Conservation (phyloP, 2,888 invertebrate species). For the Drosophila picticornis region DNA sequence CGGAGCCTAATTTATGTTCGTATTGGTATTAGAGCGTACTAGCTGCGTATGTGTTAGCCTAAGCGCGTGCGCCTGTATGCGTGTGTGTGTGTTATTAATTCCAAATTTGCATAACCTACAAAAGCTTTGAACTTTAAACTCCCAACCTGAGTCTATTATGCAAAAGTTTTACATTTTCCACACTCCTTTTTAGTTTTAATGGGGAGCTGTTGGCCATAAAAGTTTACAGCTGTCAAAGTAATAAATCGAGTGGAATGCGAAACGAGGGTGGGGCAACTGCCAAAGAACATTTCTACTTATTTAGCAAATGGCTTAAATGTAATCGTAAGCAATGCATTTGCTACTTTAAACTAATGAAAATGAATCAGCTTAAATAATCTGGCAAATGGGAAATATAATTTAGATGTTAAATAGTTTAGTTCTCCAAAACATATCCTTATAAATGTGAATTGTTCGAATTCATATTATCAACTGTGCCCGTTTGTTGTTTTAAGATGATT, state of each 20-base stretch:
- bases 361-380: background rate
- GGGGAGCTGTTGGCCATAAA: constrained; percentile 33
- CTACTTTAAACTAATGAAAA: background rate
- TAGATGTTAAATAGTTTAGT: background rate
- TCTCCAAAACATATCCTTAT: background rate
- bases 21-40: constrained; percentile 65
- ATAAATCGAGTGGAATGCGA: constrained; percentile 73
- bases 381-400: background rate
- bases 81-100: constrained; percentile 71
- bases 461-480: background rate
- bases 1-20: constrained; percentile 77
- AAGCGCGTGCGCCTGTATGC: constrained; percentile 7
- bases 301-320: background rate
- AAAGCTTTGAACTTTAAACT: constrained; percentile 79
- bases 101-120: constrained; percentile 79
- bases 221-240: constrained; percentile 66
- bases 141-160: constrained; percentile 60
- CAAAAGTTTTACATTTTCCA: constrained; percentile 65
- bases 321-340: background rate
- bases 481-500: too few relatives aligned
- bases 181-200: constrained; percentile 23
- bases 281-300: constrained; percentile 20
- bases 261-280: constrained; percentile 21
- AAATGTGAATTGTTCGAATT: background rate
- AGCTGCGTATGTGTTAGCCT: constrained; percentile 20